Base-by-base conservation (phyloP, 2,797 vertebrate genomes). In the Cossypha polioptera region DNA sequence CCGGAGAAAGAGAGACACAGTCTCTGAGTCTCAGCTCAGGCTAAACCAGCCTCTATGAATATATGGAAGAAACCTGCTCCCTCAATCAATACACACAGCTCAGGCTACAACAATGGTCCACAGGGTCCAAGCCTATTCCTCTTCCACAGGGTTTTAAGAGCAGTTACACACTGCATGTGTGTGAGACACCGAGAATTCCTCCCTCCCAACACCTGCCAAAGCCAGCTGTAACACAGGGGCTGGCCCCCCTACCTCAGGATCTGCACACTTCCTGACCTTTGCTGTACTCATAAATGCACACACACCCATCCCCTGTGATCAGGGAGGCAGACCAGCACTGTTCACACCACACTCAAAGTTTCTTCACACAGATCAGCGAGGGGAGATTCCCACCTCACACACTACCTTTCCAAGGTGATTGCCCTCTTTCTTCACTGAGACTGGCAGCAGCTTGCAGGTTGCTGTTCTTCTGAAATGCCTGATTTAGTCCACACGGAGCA, bases 21-120 rank as follows among this genome's bases (percentile, higher is more conserved):
- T 94, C 96, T 97, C 96, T 38, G 85, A 96, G 90, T 92, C 92
- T 92, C 96, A 96, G 96, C 92, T 97, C 95, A 93, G 92, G 83
- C 96, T 98, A 97, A 97, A 96, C 92, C 95, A 97, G 94, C 93
- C 80, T 95, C 92, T 97, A 38, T 82, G 95, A 97, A 97, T 97
- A 97, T 96, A 97, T 94, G 96, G 95, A 97, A 95, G 96, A 97
- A 98, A 96, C 76, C 86, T 97, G 85, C 96, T 97, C 88, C 75
- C 88, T 97, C 96, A 96, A 91, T 96, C 93, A 95, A 93, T 86
- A 93, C 63, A 74, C 72, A 85, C 65, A 89, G 77, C 92, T 95
- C 86, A 76, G 57, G 59, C 83, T 92, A 42, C 77, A 90, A 65
- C 54, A 75, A 1, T 40, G 8, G 55, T 88, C 85, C 33, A 8